Percentiles rank a stretch among this genome's conserved stretches.
Evolutionary conservation across 1,140 invertebrate species (phyloP).

Genomic region (Sycophaga agraensis): DNA sequence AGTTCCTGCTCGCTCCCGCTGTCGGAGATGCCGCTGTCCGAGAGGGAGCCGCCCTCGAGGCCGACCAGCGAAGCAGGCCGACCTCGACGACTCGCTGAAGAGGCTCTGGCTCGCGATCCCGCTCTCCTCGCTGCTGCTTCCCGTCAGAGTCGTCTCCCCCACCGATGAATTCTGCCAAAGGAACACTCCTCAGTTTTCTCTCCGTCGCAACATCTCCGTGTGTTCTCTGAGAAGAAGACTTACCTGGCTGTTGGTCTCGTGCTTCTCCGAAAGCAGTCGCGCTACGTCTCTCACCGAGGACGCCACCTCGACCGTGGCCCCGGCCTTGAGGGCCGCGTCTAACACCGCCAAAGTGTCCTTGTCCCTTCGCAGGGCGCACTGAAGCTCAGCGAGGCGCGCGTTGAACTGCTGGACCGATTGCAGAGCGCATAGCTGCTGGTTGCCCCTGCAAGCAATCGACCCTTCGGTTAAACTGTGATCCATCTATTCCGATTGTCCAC

Average conservation of each 20-base stretch:
- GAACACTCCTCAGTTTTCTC: too few species aligned
- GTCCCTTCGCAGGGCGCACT: conserved; percentile 65
- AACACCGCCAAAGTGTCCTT: conserved; percentile 65
- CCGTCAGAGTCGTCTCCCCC: not conserved
- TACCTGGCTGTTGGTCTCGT: conserved; percentile 56
- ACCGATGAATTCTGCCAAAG: too few species aligned
- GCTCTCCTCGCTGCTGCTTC: conserved; percentile 29
- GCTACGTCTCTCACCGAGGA: conserved; percentile 69
- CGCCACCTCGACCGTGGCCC: conserved; percentile 63
- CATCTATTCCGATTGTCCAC: too few species aligned
- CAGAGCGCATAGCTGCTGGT: conserved; percentile 56
- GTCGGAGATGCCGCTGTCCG: conserved; percentile 76
- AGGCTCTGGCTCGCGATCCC: conserved; percentile 3
- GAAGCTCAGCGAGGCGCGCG: conserved; percentile 63
- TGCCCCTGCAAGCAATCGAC: conserved; percentile 52
- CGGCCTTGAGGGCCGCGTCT: conserved; percentile 64
- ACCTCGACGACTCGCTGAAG: conserved; percentile 37
- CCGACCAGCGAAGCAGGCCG: conserved; percentile 34
- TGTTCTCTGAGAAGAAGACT: too few species aligned
- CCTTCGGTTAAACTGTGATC: too few species aligned
- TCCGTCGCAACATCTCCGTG: too few species aligned
- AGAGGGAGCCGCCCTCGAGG: conserved; percentile 64
- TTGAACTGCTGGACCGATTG: conserved; percentile 68
- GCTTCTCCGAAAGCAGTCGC: conserved; percentile 68
- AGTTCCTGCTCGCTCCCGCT: conserved; percentile 75